Evolutionary conservation across 2,888 invertebrate species (phyloP).

Genomic region (Erebia ligea): DNA sequence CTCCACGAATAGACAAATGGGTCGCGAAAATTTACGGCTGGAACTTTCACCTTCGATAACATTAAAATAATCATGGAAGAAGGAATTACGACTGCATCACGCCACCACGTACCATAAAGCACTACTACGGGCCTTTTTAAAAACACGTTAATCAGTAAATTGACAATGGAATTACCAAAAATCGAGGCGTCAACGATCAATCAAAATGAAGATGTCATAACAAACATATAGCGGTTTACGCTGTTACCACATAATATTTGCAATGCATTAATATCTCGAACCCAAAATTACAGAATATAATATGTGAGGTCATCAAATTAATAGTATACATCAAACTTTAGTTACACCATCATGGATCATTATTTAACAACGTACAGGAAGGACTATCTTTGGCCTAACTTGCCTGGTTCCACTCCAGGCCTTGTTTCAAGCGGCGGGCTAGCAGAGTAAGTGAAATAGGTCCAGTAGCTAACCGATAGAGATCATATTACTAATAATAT

Average conservation of each 20-base stretch:
- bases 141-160: neutral
- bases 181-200: slow-evolving; percentile 22
- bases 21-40: too few relatives aligned
- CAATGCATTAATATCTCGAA: slow-evolving; percentile 12
- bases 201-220: slow-evolving; percentile 31
- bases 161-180: neutral
- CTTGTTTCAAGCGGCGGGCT: slow-evolving; percentile 43
- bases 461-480: too few relatives aligned
- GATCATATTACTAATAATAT: too few relatives aligned
- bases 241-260: slow-evolving; percentile 1
- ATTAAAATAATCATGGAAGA: too few relatives aligned
- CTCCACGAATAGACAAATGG: too few relatives aligned
- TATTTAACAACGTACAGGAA: slow-evolving; percentile 85
- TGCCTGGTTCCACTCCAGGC: slow-evolving; percentile 52
- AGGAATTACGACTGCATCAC: too few relatives aligned
- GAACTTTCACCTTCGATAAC: too few relatives aligned
- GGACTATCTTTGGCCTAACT: slow-evolving; percentile 85
- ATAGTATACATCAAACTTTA: neutral
- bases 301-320: slow-evolving; percentile 36
- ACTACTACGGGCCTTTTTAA: neutral
- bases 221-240: slow-evolving; percentile 27
- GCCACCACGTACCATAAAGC: too few relatives aligned
- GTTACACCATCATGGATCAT: slow-evolving; percentile 75
- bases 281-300: slow-evolving; percentile 43
- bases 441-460: slow-evolving; percentile 53